Conservation (phyloP, 2,113 vertebrate species). For the Phaetusa simplex region DNA sequence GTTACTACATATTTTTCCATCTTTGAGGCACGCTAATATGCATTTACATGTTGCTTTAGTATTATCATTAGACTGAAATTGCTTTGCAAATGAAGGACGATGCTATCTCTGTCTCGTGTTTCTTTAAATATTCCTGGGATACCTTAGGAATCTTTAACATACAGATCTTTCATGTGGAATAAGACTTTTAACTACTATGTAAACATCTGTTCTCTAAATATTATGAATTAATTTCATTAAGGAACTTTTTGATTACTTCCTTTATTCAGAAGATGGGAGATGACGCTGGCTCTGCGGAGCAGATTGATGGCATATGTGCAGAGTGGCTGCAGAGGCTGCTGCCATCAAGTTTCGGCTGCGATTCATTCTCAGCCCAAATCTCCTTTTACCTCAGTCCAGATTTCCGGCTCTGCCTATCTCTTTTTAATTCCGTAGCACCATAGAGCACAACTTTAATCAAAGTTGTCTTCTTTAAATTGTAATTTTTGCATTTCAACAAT, state of each 20-base stretch:
- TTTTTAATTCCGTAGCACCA: neutral
- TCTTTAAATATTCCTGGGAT: neutral
- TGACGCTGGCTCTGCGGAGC: neutral
- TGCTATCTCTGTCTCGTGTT: neutral
- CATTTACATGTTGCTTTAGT: neutral
- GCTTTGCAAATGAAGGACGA: neutral
- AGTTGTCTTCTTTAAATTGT: neutral
- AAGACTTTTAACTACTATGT: neutral
- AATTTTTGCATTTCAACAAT: neutral
- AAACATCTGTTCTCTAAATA: neutral
- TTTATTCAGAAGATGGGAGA: neutral
- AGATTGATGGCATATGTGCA: neutral
- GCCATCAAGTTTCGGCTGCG: neutral
- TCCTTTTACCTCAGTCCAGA: neutral
- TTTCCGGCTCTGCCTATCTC: neutral
- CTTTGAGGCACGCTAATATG: neutral
- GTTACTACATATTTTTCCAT: neutral
- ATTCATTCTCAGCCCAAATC: neutral
- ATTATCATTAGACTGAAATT: constrained; percentile 1
- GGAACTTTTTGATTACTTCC: neutral
- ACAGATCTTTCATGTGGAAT: neutral
- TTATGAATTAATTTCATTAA: neutral
- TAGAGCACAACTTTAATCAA: neutral
- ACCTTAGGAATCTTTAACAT: neutral
- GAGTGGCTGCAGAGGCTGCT: neutral